Evolutionary conservation across 2,797 vertebrate species (phyloP).

Genomic region (Chloroceryle inda): DNA sequence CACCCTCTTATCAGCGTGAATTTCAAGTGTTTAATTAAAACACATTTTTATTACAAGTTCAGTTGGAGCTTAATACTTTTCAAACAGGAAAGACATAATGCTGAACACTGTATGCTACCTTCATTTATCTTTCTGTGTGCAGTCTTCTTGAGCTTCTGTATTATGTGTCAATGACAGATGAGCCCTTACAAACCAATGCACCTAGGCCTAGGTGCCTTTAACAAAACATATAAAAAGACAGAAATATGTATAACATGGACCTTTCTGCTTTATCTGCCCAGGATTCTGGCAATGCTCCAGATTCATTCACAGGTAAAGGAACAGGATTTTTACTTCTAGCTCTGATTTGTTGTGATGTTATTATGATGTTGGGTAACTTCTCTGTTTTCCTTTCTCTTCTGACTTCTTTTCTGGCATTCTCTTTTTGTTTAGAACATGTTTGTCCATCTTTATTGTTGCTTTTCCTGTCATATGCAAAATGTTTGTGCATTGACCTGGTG

Average conservation of each 20-base stretch:
- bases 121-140: background rate
- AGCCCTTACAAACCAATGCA: background rate
- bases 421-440: background rate
- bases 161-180: background rate
- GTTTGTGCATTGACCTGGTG: background rate
- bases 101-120: background rate
- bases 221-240: background rate
- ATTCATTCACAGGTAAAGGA: background rate
- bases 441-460: background rate
- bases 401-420: background rate
- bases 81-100: background rate
- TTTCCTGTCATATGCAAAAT: background rate
- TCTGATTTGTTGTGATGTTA: background rate
- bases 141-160: background rate
- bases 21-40: constrained; percentile 38
- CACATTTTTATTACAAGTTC: background rate
- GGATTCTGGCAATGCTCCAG: background rate
- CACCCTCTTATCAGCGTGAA: background rate
- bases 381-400: background rate
- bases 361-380: background rate
- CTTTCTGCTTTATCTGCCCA: background rate
- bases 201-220: background rate
- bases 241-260: background rate
- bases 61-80: background rate
- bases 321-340: background rate